phyloP scores from a whole-genome alignment of 2,113 vertebrate species.

The Rattus norvegicus region DNA sequence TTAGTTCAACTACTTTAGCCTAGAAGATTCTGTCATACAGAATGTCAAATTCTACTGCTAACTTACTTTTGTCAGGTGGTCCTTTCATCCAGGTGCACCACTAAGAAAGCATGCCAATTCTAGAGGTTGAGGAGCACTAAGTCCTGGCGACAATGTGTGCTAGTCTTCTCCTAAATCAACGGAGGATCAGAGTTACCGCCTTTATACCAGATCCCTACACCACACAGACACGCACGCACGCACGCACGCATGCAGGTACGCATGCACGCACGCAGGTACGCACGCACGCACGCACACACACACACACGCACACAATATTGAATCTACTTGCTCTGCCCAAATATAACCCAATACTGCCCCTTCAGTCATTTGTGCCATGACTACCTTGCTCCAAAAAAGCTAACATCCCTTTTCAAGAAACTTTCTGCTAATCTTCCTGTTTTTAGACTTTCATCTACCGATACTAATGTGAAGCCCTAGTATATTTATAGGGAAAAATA shows the following conservation, averaged over 20 bases:
- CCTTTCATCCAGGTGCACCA: neutral
- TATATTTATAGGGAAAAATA: neutral
- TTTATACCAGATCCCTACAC: neutral
- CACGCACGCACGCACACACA: neutral
- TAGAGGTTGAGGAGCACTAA: neutral
- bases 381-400: neutral
- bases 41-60: accelerated
- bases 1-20: neutral
- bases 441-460: neutral
- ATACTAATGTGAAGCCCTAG: neutral
- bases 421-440: neutral
- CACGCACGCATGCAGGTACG: neutral
- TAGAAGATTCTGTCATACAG: neutral
- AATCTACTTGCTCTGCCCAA: neutral
- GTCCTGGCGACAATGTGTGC: neutral
- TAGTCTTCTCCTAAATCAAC: neutral
- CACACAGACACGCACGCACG: no score
- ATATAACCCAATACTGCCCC: neutral
- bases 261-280: neutral
- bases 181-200: neutral
- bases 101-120: neutral
- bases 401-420: neutral
- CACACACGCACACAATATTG: no score
- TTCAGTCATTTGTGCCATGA: neutral
- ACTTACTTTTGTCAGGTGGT: neutral